A percentile compares a stretch with the other conserved stretches of the same genome.
phyloP scores from a whole-genome alignment of 1,140 invertebrate species.

The Papilio machaon region DNA sequence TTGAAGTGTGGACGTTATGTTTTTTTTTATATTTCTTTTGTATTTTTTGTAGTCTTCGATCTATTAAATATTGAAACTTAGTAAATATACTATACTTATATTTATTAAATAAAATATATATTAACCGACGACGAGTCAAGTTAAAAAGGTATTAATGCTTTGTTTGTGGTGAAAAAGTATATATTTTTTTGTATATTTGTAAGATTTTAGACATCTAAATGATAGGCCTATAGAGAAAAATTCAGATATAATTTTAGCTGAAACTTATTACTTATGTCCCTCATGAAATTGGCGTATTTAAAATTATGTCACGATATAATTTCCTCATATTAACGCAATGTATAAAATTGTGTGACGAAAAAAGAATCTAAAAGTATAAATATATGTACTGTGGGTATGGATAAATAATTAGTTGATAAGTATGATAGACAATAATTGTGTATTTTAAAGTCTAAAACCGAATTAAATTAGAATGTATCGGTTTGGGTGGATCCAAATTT shows the following conservation, averaged over 20 bases:
- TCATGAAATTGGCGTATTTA: conserved; percentile 28
- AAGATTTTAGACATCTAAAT: too few relatives aligned
- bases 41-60: not conserved
- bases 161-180: too few relatives aligned
- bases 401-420: not conserved
- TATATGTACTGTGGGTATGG: too few relatives aligned
- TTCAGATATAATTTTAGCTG: too few relatives aligned
- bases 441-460: too few relatives aligned
- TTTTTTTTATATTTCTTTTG: not conserved
- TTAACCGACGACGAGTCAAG: not conserved
- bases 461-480: too few relatives aligned
- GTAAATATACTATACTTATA: not conserved
- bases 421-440: not conserved
- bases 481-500: not conserved
- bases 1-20: not conserved
- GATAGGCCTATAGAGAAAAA: too few relatives aligned
- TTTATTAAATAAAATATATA: not conserved
- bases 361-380: too few relatives aligned
- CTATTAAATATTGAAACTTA: not conserved
- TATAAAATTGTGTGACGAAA: not conserved
- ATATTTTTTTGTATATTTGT: too few relatives aligned
- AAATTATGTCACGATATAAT: conserved; percentile 46
- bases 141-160: too few relatives aligned
- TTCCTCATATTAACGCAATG: conserved; percentile 39
- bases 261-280: too few relatives aligned